These are phyloP conservation scores for Wiebesia pumilae DNA, from an alignment of 1,140 invertebrate genomes.

Conservation along the genomic window DNA sequence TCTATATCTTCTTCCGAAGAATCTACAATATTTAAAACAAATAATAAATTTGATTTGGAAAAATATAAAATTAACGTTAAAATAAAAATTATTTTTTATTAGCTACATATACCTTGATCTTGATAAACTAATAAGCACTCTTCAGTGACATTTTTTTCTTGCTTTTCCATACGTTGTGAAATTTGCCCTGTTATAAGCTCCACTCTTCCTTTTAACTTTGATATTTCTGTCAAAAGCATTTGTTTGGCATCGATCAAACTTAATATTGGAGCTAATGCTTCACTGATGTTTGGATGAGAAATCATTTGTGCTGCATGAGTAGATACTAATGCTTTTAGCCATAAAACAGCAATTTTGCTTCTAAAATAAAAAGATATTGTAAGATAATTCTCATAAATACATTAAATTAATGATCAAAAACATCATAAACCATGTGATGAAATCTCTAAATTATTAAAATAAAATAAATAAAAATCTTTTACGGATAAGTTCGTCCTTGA, in stretches of 20 bases:
- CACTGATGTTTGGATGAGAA: slow-evolving; percentile 75
- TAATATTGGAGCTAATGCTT: slow-evolving; percentile 77
- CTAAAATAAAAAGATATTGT: slow-evolving; percentile 72
- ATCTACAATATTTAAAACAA: slow-evolving; percentile 56
- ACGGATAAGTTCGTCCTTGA: slow-evolving; percentile 78
- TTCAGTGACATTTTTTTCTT: slow-evolving; percentile 70
- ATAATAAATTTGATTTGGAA: background rate
- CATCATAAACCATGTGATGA: too few relatives aligned
- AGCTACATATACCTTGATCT: slow-evolving; percentile 75
- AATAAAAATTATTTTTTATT: slow-evolving; percentile 5
- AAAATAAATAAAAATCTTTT: slow-evolving; percentile 63
- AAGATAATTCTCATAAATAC: too few relatives aligned
- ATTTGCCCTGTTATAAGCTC: slow-evolving; percentile 78
- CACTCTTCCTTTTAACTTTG: slow-evolving; percentile 77
- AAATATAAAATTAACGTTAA: background rate
- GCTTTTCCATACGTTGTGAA: slow-evolving; percentile 67
- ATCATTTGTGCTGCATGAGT: slow-evolving; percentile 80
- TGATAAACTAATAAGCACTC: slow-evolving; percentile 76
- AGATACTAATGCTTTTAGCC: slow-evolving; percentile 78
- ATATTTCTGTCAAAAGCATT: slow-evolving; percentile 75
- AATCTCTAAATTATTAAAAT: slow-evolving; percentile 14
- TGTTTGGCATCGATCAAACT: slow-evolving; percentile 78
- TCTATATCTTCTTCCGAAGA: slow-evolving; percentile 68
- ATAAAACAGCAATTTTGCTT: slow-evolving; percentile 77
- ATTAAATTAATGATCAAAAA: background rate